These are phyloP conservation scores for Abrostola tripartita DNA, from an alignment of 2,888 invertebrate genomes.

Conservation along the genomic window DNA sequence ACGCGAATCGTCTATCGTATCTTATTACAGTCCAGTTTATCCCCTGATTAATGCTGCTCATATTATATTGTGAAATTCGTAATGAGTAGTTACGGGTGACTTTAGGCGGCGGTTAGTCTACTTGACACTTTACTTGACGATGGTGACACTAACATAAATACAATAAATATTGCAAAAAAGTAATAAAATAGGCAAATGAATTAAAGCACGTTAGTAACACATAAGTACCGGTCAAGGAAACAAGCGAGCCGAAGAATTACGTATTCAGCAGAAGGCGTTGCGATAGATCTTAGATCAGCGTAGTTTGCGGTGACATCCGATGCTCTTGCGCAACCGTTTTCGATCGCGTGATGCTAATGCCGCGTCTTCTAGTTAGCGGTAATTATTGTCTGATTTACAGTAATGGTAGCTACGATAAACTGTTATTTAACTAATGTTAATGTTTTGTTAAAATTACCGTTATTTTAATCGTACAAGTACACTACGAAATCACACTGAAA, in stretches of 20 bases:
- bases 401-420: not conserved
- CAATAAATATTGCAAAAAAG: not conserved
- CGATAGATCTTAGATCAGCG: conserved; percentile 27
- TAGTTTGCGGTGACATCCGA: conserved; percentile 35
- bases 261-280: conserved; percentile 30
- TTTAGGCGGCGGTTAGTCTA: too few species aligned
- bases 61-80: too few species aligned
- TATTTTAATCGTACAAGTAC: too few species aligned
- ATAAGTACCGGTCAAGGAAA: conserved; percentile 25
- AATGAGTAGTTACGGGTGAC: too few species aligned
- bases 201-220: conserved; percentile 6
- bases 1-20: too few species aligned
- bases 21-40: too few species aligned
- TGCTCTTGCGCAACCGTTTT: conserved; percentile 41
- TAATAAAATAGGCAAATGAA: not conserved
- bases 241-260: conserved; percentile 26
- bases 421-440: conserved; percentile 13
- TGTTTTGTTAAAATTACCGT: not conserved
- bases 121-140: too few species aligned
- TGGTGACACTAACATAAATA: too few species aligned
- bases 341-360: conserved; percentile 19
- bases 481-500: too few species aligned
- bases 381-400: conserved; percentile 4
- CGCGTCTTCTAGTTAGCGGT: conserved; percentile 36
- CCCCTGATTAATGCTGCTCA: too few species aligned